phyloP scores from a whole-genome alignment of 2,888 invertebrate genomes.

The Chorisops tibialis region DNA sequence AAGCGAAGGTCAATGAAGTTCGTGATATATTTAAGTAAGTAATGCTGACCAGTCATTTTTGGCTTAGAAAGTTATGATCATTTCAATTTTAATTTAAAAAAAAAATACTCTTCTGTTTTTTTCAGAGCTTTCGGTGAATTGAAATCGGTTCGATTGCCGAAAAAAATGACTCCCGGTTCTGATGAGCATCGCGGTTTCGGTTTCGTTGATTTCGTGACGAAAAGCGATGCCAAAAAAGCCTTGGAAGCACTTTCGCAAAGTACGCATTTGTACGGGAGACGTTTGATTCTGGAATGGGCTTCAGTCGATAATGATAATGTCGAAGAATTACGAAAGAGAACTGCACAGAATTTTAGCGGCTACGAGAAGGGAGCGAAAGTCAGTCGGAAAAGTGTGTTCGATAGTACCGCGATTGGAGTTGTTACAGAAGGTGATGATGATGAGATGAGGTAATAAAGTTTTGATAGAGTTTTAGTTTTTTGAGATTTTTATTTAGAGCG shows the following conservation, averaged over 20 bases:
- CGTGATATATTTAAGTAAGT: constrained; percentile 83
- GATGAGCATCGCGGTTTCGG: constrained; percentile 89
- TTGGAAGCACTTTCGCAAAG: constrained; percentile 91
- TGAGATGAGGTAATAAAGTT: too few relatives aligned
- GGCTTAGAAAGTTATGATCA: neutral
- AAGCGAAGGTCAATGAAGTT: constrained; percentile 80
- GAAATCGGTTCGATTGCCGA: constrained; percentile 84
- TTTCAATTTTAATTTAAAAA: neutral
- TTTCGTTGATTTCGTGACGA: constrained; percentile 88
- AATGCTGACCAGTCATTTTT: constrained; percentile 20
- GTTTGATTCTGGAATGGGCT: constrained; percentile 91
- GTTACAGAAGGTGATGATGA: constrained; percentile 1
- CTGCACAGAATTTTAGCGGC: constrained; percentile 64
- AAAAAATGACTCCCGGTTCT: constrained; percentile 73
- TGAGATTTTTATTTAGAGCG: too few relatives aligned
- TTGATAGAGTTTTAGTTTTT: too few relatives aligned
- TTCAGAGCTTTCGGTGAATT: constrained; percentile 87
- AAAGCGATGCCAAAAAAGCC: constrained; percentile 90
- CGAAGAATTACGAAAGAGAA: constrained; percentile 77
- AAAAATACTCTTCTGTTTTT: constrained; percentile 18
- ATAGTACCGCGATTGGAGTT: constrained; percentile 34
- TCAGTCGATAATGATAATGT: constrained; percentile 73
- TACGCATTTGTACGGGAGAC: constrained; percentile 95
- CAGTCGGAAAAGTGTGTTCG: constrained; percentile 54
- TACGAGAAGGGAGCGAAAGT: constrained; percentile 47